Conservation (phyloP, 1,140 invertebrate species). For the Diorhabda carinulata region DNA sequence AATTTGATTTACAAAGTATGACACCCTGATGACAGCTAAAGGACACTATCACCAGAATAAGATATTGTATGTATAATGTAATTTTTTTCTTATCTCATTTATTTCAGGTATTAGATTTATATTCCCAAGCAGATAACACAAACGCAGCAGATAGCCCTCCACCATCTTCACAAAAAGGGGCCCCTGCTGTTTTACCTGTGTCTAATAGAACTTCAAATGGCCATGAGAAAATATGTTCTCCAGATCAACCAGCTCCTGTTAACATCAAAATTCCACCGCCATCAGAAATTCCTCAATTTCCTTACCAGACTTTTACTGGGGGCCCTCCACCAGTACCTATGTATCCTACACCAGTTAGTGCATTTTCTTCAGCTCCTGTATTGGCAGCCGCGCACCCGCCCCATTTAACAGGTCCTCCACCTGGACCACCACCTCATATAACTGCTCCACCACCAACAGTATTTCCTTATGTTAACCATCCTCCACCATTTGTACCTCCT, state of each 20-base stretch:
- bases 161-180: conserved; percentile 44
- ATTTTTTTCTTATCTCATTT: neutral
- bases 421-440: conserved; percentile 44
- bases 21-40: no score
- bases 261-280: conserved; percentile 50
- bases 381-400: conserved; percentile 18
- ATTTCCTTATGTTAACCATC: conserved; percentile 37
- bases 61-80: no score
- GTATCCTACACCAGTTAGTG: conserved; percentile 18
- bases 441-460: conserved; percentile 43
- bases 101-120: conserved; percentile 74
- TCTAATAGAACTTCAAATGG: conserved; percentile 29
- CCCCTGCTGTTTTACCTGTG: neutral
- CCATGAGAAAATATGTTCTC: conserved; percentile 27
- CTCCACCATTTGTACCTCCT: conserved; percentile 30
- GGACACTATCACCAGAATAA: no score
- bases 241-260: conserved; percentile 26
- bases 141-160: conserved; percentile 51
- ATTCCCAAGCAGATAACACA: conserved; percentile 56
- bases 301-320: conserved; percentile 50
- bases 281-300: conserved; percentile 35
- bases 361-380: conserved; percentile 27
- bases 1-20: no score
- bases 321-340: conserved; percentile 34
- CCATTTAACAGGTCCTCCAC: conserved; percentile 37